phyloP scores from a whole-genome alignment of 92 coral and sea anemone species.

The Palythoa caribaeorum region DNA sequence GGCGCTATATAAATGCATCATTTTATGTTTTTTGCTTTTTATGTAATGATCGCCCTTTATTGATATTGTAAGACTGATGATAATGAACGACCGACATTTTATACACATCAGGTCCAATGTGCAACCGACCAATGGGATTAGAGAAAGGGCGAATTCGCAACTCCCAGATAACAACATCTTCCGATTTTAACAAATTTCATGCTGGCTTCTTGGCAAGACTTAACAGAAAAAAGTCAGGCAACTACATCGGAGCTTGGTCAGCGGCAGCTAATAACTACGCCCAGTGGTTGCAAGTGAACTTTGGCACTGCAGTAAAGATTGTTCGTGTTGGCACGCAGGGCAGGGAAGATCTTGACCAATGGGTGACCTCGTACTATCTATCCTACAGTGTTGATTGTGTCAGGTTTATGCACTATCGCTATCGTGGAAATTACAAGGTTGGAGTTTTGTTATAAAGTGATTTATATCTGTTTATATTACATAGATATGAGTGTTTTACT shows the following conservation, averaged over 20 bases:
- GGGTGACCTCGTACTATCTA: slow-evolving; percentile 51
- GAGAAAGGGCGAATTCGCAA: slow-evolving; percentile 76
- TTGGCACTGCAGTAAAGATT: slow-evolving; percentile 34
- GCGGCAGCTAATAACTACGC: slow-evolving; percentile 39
- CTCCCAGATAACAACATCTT: slow-evolving; percentile 75
- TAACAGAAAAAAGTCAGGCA: slow-evolving; percentile 62
- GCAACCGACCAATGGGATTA: slow-evolving; percentile 89
- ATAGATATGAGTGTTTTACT: no score
- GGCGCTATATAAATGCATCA: neutral
- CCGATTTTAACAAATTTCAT: slow-evolving; percentile 62
- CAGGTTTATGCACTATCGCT: slow-evolving; percentile 37
- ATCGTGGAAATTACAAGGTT: slow-evolving; percentile 46
- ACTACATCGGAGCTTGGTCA: slow-evolving; percentile 58
- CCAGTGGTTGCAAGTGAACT: slow-evolving; percentile 55
- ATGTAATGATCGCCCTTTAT: no score
- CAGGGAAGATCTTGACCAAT: neutral
- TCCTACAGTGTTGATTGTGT: slow-evolving; percentile 61
- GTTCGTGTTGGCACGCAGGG: slow-evolving; percentile 57
- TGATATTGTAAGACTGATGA: no score
- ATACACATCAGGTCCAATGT: slow-evolving; percentile 61
- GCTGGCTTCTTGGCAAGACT: slow-evolving; percentile 72
- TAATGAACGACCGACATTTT: neutral
- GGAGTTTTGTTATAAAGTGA: neutral
- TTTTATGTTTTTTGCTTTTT: no score
- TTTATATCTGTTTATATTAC: no score